Evolutionary conservation across 2,888 invertebrate genomes (phyloP), one percentile per base, ranked within the genome.

Genomic region (Poecilus cupreus): DNA sequence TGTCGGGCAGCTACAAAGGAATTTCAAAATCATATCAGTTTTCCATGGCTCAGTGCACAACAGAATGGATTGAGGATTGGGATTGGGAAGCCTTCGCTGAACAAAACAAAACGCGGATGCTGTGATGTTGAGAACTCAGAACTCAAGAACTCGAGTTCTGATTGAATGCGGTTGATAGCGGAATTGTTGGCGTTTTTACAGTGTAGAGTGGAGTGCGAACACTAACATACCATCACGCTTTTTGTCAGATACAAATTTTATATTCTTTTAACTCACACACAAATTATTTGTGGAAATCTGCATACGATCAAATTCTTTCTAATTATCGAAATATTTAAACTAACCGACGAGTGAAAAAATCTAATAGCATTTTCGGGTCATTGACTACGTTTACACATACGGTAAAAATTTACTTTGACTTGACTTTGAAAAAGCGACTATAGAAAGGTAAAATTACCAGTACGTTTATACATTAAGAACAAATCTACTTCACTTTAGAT

Each of bases 21-120:
- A 51, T 75, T 75, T 75, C 32, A 51, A 75, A 75, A 75, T 75
- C 75, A 75, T 51, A 75, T 51, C 75, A 51, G 32, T 49, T 75
- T 75, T 32, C 75, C 51, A 75, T 75, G 75, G 51, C 51, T 75
- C 51, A 75, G 51, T 75, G 75, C 75, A 32, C 75, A 75, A 18
- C 72, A 22, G 60, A 60, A 60, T 72, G 43, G 72, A 43, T 37
- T 26, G 57, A n/a, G 43, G 72, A 43, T 32, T 43, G 51, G 51
- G 16, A 51, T 51, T 51, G 51, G 51, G 51, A 51, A n/a, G n/a
- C n/a, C 51, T 51, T 11, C 18, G 16, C 4, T 13, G 16, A 51
- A 51, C 51, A 51, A 51, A 60, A 60, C 60, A 60, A 60, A 60
- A 60, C 60, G 26, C 60, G 60, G 60, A 60, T 60, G 22, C 60